phyloP scores from a whole-genome alignment of 2,113 vertebrate species.

The Semicossyphus pulcher region DNA sequence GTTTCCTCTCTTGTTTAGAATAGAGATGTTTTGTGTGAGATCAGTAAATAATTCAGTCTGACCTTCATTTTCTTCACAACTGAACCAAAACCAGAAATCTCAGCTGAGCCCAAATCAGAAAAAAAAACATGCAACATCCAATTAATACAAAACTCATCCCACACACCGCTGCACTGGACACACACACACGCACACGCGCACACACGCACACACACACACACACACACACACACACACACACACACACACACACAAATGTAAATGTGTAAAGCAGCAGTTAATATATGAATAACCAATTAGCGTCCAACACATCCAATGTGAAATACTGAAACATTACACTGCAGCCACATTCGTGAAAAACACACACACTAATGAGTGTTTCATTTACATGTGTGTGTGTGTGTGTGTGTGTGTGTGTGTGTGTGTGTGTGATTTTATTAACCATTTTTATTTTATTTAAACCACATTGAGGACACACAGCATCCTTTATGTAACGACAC shows the following conservation, averaged over 20 bases:
- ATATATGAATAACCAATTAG: slow-evolving; percentile 68
- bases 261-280: slow-evolving; percentile 32
- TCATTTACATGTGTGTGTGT: slow-evolving; percentile 10
- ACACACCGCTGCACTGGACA: slow-evolving; percentile 48
- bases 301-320: slow-evolving; percentile 27
- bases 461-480: slow-evolving; percentile 7
- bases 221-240: slow-evolving; percentile 4
- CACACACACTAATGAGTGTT: slow-evolving; percentile 16
- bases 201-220: not conserved
- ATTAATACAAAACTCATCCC: slow-evolving; percentile 52
- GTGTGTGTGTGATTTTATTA: not conserved
- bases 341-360: slow-evolving; percentile 35
- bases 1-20: not conserved
- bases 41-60: slow-evolving; percentile 54
- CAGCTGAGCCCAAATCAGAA: slow-evolving; percentile 34
- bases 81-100: slow-evolving; percentile 58
- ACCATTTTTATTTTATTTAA: slow-evolving; percentile 28
- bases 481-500: not conserved
- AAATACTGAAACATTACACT: slow-evolving; percentile 57
- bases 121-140: slow-evolving; percentile 53
- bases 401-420: slow-evolving; percentile 3
- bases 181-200: slow-evolving; percentile 5
- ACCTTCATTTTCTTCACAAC: slow-evolving; percentile 60
- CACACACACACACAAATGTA: slow-evolving; percentile 2
- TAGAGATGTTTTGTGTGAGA: slow-evolving; percentile 33